Base-by-base conservation (phyloP, 2,113 vertebrate genomes). In the Otis tarda region DNA sequence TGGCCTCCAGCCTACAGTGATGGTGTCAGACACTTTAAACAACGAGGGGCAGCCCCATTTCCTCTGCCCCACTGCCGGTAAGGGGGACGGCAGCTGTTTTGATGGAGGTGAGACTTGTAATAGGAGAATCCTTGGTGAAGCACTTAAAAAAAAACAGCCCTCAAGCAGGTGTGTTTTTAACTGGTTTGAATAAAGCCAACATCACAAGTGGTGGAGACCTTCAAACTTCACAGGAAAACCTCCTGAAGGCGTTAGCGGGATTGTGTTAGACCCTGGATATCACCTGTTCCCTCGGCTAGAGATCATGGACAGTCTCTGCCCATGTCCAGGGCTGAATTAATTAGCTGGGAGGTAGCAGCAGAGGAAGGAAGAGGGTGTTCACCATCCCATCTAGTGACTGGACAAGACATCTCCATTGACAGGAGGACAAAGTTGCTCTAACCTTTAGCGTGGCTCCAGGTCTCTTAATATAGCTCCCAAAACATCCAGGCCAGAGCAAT, bases 401-500 rank as follows among this genome's bases (percentile, higher is more conserved):
- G 49, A 67, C 17, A 10, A 77, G 71, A 33, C 4, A 6, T n/a
- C 55, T 76, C 70, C 59, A 61, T 13, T n/a, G 75, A 79, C 64
- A 70, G 57, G 35, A 70, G 60, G 56, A 70, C 43, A 84, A 47
- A 70, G 35, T 33, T 64, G 50, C 70, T 75, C 50, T 81, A 95
- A 94, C 89, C 93, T 89, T 94, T 90, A 90, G 61, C 1, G 0
- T 52, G 68, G 82, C 70, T 87, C 55, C 55, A 85, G 24, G 39
- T 84, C 74, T 89, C 92, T 94, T 85, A 84, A 90, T 87, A 93
- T 78, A 96, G 90, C 82, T 91, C 61, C 75, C 74, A 41, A 90
- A 83, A 31, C 1, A 22, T 31, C 83, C 56, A 64, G 80, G 31
- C 71, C 50, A 37, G 74, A 80, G 70, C 31, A 50, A 70, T 10